Evolutionary conservation across 2,797 vertebrate genomes (phyloP), one percentile per base, ranked within the genome.

Genomic region (Protosalanx chinensis): DNA sequence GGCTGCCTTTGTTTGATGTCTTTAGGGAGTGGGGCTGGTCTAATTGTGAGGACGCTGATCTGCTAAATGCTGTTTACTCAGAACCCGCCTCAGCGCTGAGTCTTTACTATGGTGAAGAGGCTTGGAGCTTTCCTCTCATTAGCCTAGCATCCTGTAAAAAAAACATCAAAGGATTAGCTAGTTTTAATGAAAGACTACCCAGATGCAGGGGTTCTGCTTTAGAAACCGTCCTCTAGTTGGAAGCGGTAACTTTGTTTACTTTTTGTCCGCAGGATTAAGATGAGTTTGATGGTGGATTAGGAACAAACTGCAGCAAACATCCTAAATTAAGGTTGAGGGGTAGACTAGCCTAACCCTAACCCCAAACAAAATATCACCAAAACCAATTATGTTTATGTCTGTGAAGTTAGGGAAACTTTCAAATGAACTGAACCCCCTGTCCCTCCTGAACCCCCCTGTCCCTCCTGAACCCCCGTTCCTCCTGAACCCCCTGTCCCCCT

Each of bases 1-100:
- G 61, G 65, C 64, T 78, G 58, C 46, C 29, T 70, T 75, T 79
- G 76, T 81, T 83, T 84, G 29, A 83, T 77, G 61, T 18, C 72
- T 66, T 72, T 23, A 49, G 64, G 62, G 56, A 74, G 49, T 62
- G 72, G 71, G 65, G 30, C 64, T 64, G 30, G 68, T 60, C 75
- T 76, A 77, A 78, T 71, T 79, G 63, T 75, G 41, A 30, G 58
- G 16, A 58, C 33, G 27, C 35, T 67, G 72, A 63, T 74, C 30
- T 63, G 66, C 70, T 64, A 41, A 66, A 64, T 63, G 23, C 64
- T 33, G 53, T 79, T 72, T 16, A 72, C 71, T 61, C 67, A 59
- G 12, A 15, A n/a, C 10, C 32, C 6, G 30, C 57, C 32, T 70
- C 51, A 18, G n/a, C 53, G 60, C 53, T 65, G 61, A 41, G 27